These are phyloP conservation scores for Sorex araneus DNA, from an alignment of 2,113 vertebrate species.

Conservation along the genomic window DNA sequence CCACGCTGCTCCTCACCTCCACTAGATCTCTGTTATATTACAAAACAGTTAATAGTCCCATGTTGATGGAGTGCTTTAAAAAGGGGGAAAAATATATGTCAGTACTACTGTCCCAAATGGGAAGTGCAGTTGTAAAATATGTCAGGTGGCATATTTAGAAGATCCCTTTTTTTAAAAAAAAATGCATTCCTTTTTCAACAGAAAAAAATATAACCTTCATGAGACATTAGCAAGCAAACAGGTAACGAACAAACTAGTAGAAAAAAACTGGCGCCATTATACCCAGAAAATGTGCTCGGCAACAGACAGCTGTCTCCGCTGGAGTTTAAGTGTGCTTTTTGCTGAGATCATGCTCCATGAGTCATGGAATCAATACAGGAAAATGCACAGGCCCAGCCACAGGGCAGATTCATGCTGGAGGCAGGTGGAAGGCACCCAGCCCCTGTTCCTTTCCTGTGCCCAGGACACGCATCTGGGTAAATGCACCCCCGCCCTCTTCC, in stretches of 20 bases:
- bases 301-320: constrained; percentile 91
- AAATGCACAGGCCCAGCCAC: constrained; percentile 71
- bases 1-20: not conserved
- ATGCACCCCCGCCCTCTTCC: constrained; percentile 6
- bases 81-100: not conserved
- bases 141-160: not conserved
- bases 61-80: not conserved
- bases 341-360: constrained; percentile 85
- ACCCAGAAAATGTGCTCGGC: constrained; percentile 85
- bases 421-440: not conserved
- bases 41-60: not conserved
- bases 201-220: constrained; percentile 65
- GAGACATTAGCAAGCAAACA: constrained; percentile 66
- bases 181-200: not conserved
- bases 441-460: not conserved
- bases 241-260: constrained; percentile 81
- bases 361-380: constrained; percentile 91
- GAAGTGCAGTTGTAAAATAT: constrained; percentile 55
- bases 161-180: constrained; percentile 43
- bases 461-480: not conserved
- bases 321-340: constrained; percentile 87
- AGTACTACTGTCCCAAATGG: constrained; percentile 19
- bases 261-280: constrained; percentile 88
- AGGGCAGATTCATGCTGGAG: constrained; percentile 50
- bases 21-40: not conserved